phyloP scores from a whole-genome alignment of 2,888 invertebrate species.

The Cordilura impudica region DNA sequence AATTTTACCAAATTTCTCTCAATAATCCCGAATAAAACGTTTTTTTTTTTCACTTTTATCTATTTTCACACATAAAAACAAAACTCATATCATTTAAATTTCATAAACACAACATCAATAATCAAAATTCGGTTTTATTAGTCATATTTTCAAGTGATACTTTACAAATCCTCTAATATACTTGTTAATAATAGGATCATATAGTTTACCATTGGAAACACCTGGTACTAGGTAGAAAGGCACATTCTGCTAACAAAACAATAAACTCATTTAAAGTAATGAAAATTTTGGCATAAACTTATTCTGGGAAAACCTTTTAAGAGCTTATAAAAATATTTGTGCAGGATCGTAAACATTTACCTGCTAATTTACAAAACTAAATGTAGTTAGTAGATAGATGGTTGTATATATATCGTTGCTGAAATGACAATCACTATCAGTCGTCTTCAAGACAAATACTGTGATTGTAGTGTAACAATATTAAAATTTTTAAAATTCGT shows the following conservation, averaged over 20 bases:
- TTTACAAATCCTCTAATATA: too few species aligned
- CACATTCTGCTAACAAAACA: background rate
- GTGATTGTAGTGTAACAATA: background rate
- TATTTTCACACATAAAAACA: too few species aligned
- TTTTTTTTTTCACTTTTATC: too few species aligned
- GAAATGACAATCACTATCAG: background rate
- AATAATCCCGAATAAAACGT: too few species aligned
- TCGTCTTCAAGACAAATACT: constrained; percentile 22
- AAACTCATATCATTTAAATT: too few species aligned
- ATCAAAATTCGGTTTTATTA: too few species aligned
- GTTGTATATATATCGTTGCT: constrained; percentile 7
- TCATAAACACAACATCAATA: too few species aligned
- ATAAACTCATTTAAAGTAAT: background rate
- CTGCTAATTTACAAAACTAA: background rate
- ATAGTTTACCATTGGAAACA: constrained; percentile 3
- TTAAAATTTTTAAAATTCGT: constrained; percentile 11
- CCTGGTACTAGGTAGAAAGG: background rate
- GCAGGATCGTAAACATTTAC: background rate
- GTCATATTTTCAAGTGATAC: too few species aligned
- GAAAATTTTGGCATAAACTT: background rate
- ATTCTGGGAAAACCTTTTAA: background rate
- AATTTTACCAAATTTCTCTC: too few species aligned
- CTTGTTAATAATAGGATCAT: too few species aligned
- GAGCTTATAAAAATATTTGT: background rate
- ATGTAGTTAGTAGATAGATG: background rate